Conservation (phyloP, 2,797 vertebrate genomes). For the Nannoperca obscura region DNA sequence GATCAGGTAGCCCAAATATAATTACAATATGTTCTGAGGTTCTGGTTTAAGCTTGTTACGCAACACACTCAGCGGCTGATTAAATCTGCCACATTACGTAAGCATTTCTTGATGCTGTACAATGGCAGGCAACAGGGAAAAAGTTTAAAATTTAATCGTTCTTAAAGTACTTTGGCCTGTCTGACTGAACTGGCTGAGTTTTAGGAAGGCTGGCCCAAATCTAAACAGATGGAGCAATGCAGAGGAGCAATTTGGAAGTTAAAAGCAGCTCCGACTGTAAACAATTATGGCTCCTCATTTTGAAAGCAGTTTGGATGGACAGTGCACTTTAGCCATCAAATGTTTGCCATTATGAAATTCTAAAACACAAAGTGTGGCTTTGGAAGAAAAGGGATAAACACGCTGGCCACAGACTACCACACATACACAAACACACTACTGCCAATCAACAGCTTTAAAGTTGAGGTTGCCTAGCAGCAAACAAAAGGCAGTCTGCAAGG, state of each 20-base stretch:
- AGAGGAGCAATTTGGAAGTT: constrained; percentile 29
- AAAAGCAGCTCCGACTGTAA: constrained; percentile 18
- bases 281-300: constrained; percentile 10
- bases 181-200: constrained; percentile 32
- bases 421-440: neutral
- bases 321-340: constrained; percentile 4
- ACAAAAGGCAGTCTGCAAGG: constrained; percentile 41
- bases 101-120: constrained; percentile 48
- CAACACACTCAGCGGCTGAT: constrained; percentile 63
- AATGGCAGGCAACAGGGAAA: constrained; percentile 40
- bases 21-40: constrained; percentile 55
- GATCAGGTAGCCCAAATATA: constrained; percentile 43
- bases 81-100: constrained; percentile 55
- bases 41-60: constrained; percentile 56
- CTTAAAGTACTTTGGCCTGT: constrained; percentile 63
- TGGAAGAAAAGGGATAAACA: constrained; percentile 25
- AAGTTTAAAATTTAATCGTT: constrained; percentile 65
- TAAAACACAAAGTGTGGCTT: constrained; percentile 24
- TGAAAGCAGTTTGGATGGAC: constrained; percentile 12
- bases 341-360: constrained; percentile 25
- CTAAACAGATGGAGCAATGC: constrained; percentile 36
- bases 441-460: constrained; percentile 48
- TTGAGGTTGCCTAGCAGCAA: constrained; percentile 65
- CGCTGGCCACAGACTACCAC: neutral
- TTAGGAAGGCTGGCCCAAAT: constrained; percentile 27